phyloP scores from a whole-genome alignment of 1,140 invertebrate genomes.

The Drosophila parabipectinata region DNA sequence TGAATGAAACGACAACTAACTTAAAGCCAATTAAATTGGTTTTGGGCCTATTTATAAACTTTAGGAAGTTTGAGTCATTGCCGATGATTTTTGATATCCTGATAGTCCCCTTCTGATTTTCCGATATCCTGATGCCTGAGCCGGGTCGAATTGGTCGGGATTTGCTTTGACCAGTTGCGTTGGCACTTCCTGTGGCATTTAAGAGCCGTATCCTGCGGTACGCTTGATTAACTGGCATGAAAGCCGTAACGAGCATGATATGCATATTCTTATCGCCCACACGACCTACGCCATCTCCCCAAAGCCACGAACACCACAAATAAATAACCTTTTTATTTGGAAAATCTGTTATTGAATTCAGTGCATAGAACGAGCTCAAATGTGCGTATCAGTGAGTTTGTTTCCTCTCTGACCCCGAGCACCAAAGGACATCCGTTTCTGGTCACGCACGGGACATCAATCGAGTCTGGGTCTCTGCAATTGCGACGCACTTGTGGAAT shows the following conservation, averaged over 20 bases:
- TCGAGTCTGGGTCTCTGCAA: constrained; percentile 41
- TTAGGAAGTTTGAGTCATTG: background rate
- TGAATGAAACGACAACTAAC: background rate
- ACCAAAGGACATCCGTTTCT: constrained; percentile 58
- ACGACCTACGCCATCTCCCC: constrained; percentile 31
- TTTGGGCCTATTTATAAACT: background rate
- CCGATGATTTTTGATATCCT: constrained; percentile 31
- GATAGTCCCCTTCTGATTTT: constrained; percentile 20
- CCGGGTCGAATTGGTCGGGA: constrained; percentile 20
- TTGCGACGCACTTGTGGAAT: constrained; percentile 61
- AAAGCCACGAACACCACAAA: constrained; percentile 29
- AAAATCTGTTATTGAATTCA: constrained; percentile 57
- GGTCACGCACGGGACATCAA: constrained; percentile 43
- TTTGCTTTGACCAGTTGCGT: constrained; percentile 48
- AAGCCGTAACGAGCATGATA: constrained; percentile 52
- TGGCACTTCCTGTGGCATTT: constrained; percentile 60
- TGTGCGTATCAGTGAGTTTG: constrained; percentile 12
- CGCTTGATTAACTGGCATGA: constrained; percentile 46
- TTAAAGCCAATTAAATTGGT: background rate
- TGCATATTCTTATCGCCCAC: constrained; percentile 48
- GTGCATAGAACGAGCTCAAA: constrained; percentile 1
- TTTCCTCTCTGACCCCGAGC: background rate
- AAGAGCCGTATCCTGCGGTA: constrained; percentile 65
- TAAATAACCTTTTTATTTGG: constrained; percentile 53
- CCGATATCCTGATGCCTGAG: constrained; percentile 15